Percentiles rank a stretch among this genome's conserved stretches.
phyloP scores from a whole-genome alignment of 1,140 invertebrate species.

The Ceratoteleas bidentatus region DNA sequence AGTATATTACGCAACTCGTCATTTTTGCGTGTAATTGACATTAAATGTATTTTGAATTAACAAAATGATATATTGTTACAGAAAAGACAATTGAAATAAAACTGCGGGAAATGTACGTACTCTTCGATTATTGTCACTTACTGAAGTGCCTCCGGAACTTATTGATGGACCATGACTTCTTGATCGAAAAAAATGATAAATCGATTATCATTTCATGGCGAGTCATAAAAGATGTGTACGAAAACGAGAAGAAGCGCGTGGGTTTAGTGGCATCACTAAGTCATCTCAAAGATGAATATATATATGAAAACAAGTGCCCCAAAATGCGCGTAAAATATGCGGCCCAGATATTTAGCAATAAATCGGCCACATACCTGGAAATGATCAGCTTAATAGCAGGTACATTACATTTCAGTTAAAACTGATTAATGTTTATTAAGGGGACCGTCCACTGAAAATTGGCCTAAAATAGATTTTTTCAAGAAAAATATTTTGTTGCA shows the following conservation, averaged over 20 bases:
- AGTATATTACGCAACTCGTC: too few species aligned
- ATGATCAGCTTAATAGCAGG: not conserved
- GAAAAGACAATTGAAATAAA: slow-evolving; percentile 1
- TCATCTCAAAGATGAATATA: slow-evolving; percentile 19
- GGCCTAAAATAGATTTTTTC: too few species aligned
- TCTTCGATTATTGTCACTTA: slow-evolving; percentile 21
- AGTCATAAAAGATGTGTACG: not conserved
- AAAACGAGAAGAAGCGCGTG: not conserved
- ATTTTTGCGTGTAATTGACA: too few species aligned
- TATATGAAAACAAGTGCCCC: slow-evolving; percentile 9
- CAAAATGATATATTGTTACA: too few species aligned
- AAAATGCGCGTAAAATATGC: slow-evolving; percentile 25
- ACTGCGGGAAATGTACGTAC: not conserved
- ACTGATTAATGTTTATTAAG: too few species aligned
- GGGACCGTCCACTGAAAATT: too few species aligned
- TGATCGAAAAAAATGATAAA: not conserved
- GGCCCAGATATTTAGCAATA: slow-evolving; percentile 19
- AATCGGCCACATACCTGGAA: slow-evolving; percentile 11
- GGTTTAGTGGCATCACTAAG: slow-evolving; percentile 1
- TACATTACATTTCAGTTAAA: too few species aligned
- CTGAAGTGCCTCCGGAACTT: slow-evolving; percentile 5
- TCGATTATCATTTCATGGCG: not conserved
- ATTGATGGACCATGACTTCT: not conserved
- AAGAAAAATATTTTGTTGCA: too few species aligned
- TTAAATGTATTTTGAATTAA: too few species aligned